Percentiles rank a stretch among this genome's conserved stretches.
Conservation (phyloP, 1,140 invertebrate species). For the Rhynchophorus ferrugineus region DNA sequence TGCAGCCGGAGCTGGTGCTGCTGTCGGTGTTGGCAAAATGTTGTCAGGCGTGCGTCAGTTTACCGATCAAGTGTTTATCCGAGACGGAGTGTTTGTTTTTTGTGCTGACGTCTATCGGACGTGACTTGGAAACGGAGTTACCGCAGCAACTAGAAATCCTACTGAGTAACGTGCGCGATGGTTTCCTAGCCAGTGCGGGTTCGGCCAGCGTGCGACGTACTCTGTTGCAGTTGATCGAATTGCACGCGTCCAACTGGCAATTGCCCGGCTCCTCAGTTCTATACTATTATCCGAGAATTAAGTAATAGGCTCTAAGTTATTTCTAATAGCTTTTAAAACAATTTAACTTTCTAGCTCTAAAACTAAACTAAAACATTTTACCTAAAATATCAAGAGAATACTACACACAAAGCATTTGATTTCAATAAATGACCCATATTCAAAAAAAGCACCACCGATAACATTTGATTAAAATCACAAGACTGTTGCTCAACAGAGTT, state of each 20-base stretch:
- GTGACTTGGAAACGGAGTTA: conserved; percentile 74
- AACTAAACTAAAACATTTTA: too few species aligned
- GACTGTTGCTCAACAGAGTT: too few species aligned
- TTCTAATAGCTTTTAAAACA: neutral
- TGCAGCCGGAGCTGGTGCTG: conserved; percentile 63
- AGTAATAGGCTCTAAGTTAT: conserved; percentile 38
- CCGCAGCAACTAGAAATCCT: conserved; percentile 69
- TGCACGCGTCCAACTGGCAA: conserved; percentile 83
- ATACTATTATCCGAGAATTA: conserved; percentile 76
- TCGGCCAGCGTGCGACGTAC: conserved; percentile 66
- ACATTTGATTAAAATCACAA: too few species aligned
- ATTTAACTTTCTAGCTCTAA: too few species aligned
- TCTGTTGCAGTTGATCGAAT: conserved; percentile 77
- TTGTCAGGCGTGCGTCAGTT: conserved; percentile 72
- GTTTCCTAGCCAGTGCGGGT: conserved; percentile 63
- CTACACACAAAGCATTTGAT: too few species aligned
- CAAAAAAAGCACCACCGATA: too few species aligned
- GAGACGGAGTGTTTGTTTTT: conserved; percentile 82
- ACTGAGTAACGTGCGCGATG: conserved; percentile 71
- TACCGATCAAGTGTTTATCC: conserved; percentile 66
- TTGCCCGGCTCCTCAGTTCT: conserved; percentile 77
- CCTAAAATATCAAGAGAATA: too few species aligned
- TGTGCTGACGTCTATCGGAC: conserved; percentile 76
- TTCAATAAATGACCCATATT: too few species aligned
- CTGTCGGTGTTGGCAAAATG: conserved; percentile 75